Evolutionary conservation across 2,797 vertebrate species (phyloP).

Genomic region (Glossophaga mutica): DNA sequence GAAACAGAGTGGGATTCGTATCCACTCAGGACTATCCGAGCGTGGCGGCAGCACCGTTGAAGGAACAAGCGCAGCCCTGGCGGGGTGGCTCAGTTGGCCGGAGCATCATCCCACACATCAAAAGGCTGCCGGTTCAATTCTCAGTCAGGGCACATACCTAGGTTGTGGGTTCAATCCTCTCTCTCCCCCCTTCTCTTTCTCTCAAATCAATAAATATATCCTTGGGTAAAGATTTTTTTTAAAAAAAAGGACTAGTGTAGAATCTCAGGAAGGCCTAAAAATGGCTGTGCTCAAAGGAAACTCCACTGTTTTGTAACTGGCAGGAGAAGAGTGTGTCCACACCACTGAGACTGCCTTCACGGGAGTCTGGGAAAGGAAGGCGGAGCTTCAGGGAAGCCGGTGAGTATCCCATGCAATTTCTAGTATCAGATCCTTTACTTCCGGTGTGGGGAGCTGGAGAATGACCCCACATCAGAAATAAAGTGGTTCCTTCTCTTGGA

Average conservation of each 20-base stretch:
- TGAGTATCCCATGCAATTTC: background rate
- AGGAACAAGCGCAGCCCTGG: background rate
- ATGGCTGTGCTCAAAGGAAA: background rate
- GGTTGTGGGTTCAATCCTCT: too few species aligned
- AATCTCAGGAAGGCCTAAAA: background rate
- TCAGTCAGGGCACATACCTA: too few species aligned
- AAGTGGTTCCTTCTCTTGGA: background rate
- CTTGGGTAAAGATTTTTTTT: too few species aligned
- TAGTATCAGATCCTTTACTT: background rate
- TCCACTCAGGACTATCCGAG: background rate
- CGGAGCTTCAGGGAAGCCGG: background rate
- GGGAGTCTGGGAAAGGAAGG: background rate
- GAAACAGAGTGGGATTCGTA: background rate
- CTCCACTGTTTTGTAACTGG: background rate
- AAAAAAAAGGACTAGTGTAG: background rate
- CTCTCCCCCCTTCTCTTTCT: too few species aligned
- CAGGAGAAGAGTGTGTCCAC: background rate
- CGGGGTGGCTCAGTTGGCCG: background rate
- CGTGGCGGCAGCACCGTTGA: background rate
- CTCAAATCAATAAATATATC: too few species aligned
- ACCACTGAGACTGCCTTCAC: background rate
- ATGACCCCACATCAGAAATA: background rate
- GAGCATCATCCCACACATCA: background rate
- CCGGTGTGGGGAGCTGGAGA: background rate
- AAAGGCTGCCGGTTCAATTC: too few species aligned